Evolutionary conservation across 2,888 invertebrate genomes (phyloP), one percentile per base, ranked within the genome.

Genomic region (Agonopterix heracliana): DNA sequence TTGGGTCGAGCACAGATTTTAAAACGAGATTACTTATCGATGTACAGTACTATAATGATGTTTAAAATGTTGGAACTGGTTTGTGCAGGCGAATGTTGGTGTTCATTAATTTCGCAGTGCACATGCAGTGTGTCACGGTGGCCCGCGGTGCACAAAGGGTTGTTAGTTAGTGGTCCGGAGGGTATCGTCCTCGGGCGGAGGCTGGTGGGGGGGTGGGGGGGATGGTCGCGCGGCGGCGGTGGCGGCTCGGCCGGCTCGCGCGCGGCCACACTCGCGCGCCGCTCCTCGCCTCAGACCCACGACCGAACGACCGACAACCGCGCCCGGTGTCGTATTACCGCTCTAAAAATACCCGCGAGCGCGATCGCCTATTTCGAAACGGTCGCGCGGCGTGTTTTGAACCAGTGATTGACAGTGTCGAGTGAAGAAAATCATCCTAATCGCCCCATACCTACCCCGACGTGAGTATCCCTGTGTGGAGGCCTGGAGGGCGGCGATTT

Each of bases 361-460:
- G 81, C 82, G 80, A 81, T 81, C 83, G 83, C 87, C 87, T 82
- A 87, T 87, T 88, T 85, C 76, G 85, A 85, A 83, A 83, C 82
- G 71, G 76, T 79, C 78, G 75, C 81, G 78, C 82, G 78, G 74
- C 82, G 80, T 87, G 85, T 87, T 84, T 84, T 86, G 77, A 77
- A 81, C 83, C 85, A 85, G 87, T 88, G 87, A 86, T 88, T 87
- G 85, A 85, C 79, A 86, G 87, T 87, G 87, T 75, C 77, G 82
- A 84, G 82, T 84, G 85, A 80, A 83, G 84, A 83, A 74, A 68
- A 69, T 66, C 69, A 64, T 67, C 71, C 70, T 68, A 66, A 69
- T 64, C 69, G 60, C 64, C 75, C 61, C 69, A 57, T 61, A 68
- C 62, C 66, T 61, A 70, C 66, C 60, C 62, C 74, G 64, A 78